Conservation (phyloP, 2,888 invertebrate genomes). For the Dicyrtomina minuta region DNA sequence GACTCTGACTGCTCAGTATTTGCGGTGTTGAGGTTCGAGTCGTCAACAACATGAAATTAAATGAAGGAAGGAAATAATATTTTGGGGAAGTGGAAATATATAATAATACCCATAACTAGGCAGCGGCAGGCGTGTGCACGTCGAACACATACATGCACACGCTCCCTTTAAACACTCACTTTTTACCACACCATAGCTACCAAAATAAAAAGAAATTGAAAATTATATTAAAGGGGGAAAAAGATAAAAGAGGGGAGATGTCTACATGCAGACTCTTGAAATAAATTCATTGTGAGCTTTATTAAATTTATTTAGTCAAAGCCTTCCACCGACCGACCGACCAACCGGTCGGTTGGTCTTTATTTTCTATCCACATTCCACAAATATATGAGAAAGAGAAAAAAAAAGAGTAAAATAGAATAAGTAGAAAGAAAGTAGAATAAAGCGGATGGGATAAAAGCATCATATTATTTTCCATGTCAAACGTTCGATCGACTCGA, state of each 20-base stretch:
- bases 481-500: no score
- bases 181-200: background rate
- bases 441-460: no score
- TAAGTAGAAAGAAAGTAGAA: no score
- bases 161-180: background rate
- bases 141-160: no score
- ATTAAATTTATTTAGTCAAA: constrained; percentile 15
- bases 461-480: no score
- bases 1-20: background rate
- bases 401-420: no score
- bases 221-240: background rate
- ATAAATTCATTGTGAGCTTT: constrained; percentile 16
- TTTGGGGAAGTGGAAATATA: background rate
- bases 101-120: background rate
- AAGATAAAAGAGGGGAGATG: background rate
- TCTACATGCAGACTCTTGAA: constrained; percentile 9
- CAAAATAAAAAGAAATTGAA: background rate
- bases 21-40: constrained; percentile 11
- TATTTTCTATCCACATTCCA: background rate
- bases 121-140: no score
- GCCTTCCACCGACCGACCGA: background rate
- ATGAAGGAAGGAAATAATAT: background rate
- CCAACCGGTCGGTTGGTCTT: background rate
- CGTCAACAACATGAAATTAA: background rate
- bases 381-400: no score